Evolutionary conservation across 2,888 invertebrate genomes (phyloP), one percentile per base, ranked within the genome.

Genomic region (Syrphus vitripennis): DNA sequence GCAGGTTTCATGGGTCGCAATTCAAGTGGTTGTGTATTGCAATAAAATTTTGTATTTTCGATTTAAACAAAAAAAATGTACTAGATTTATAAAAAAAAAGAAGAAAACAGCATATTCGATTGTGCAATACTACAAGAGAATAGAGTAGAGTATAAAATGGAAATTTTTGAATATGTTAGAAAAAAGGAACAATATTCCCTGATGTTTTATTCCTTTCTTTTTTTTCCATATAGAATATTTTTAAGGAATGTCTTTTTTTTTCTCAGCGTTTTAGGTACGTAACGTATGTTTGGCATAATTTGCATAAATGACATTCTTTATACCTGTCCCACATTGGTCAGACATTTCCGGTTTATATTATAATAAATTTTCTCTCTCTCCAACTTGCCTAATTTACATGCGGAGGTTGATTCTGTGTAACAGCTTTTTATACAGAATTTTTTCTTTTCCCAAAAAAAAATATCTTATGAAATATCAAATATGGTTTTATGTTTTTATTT

Each of bases 1-100:
- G 93, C 94, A 74, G 93, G 92, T 82, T 89, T 94, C 71, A 90
- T 94, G 55, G 93, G 93, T 10, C 91, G 94, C 69, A 91, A 93
- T 14, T 92, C 91, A 50, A 92, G 92, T 45, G 94, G 93, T 88
- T 94, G 94, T 89, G 89, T 90, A 83, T 89, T 94, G 88, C 94
- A 94, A 93, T 94, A 93, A 94, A 34, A 81, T 69, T 50, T 14
- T 29, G 16, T 34, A 45, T 45, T 37, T 21, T 50, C 34, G 6
- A 9, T 24, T 26, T 37, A 6, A 12, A 48, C 19, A 21, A 48
- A 21, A 21, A 34, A 50, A 50, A n/a, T 50, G 26, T 42, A 42
- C 40, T 34, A 67, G 67, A 31, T 21, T 48, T 67, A 65, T 50
- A 12, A 34, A 34, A n/a, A n/a, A n/a, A n/a, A n/a, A n/a, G n/a